Evolutionary conservation across 2,888 invertebrate genomes (phyloP), one percentile per base, ranked within the genome.

Genomic region (Rhopalosiphum nymphaeae): DNA sequence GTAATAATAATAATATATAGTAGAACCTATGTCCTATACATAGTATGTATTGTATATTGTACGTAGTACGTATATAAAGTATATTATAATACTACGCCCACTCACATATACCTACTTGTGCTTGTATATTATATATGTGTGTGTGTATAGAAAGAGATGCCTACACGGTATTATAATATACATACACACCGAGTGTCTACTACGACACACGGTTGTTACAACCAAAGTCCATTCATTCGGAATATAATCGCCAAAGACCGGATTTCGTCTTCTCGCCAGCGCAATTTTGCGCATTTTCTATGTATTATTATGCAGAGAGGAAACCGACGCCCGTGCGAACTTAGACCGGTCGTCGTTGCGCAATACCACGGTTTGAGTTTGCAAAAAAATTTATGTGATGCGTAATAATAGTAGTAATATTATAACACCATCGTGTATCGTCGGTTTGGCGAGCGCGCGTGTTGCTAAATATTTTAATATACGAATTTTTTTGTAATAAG

Each of bases 291-390:
- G 26, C 3, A 7, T 56, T 89, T 56, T 89, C n/a, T 78, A 78
- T 36, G 36, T 78, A 78, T 25, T 78, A 44, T 85, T 26, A 44
- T 85, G 85, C 85, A 29, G 11, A 26, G 44, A 29, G 89, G 44
- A 89, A 89, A 89, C 16, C n/a, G 89, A 89, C 29, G 42, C 44
- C 61, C 61, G 89, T 89, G 61, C 44, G 61, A 89, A 89, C 89
- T n/a, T 61, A 56, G 36, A 56, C 26, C 89, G 36, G 36, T 78
- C 26, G 36, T 42, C 56, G 42, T 89, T 56, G 57, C 56, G 89
- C 42, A 89, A 89, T 21, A 3, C 36, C 3, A 5, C 26, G 26
- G 49, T 86, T 29, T 42, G 56, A 11, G 53, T 88, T 53, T 57
- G 56, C 56, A 89, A 26, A 89, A 89, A 21, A 88, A 53, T 7